Conservation (phyloP, 2,888 invertebrate species). For the Ophioninae sp. region DNA sequence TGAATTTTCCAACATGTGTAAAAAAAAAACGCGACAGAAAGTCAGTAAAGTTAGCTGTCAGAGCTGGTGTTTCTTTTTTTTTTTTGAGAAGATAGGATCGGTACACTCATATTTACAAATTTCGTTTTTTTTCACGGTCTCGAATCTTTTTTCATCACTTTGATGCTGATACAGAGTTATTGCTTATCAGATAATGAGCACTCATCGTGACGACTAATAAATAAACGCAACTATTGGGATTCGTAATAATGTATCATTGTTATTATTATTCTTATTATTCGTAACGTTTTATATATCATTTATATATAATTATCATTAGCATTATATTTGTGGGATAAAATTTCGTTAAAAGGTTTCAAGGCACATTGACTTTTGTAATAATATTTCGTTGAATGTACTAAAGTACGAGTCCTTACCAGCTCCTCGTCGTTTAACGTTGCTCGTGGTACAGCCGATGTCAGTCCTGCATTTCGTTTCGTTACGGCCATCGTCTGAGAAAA, state of each 20-base stretch:
- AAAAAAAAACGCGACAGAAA: constrained; percentile 38
- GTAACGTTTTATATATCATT: neutral
- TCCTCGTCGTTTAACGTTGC: constrained; percentile 99
- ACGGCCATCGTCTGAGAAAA: constrained; percentile 97
- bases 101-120: constrained; percentile 34
- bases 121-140: constrained; percentile 22
- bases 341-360: constrained; percentile 20
- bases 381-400: constrained; percentile 42
- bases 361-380: constrained; percentile 16
- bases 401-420: constrained; percentile 87
- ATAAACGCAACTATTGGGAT: constrained; percentile 4
- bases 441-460: constrained; percentile 97
- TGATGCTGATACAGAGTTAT: constrained; percentile 15
- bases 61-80: constrained; percentile 18
- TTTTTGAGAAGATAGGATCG: constrained; percentile 9
- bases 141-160: constrained; percentile 19
- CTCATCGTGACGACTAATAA: constrained; percentile 1
- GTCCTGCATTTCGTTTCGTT: constrained; percentile 97
- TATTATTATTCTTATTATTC: constrained; percentile 9
- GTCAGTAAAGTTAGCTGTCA: constrained; percentile 8
- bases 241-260: constrained; percentile 10
- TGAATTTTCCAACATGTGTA: constrained; percentile 10
- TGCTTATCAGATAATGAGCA: constrained; percentile 5
- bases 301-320: constrained; percentile 17
- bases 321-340: constrained; percentile 38